A percentile compares a stretch with the other conserved stretches of the same genome.
Evolutionary conservation across 1,140 invertebrate species (phyloP).

Genomic region (Teleogryllus occipitalis): DNA sequence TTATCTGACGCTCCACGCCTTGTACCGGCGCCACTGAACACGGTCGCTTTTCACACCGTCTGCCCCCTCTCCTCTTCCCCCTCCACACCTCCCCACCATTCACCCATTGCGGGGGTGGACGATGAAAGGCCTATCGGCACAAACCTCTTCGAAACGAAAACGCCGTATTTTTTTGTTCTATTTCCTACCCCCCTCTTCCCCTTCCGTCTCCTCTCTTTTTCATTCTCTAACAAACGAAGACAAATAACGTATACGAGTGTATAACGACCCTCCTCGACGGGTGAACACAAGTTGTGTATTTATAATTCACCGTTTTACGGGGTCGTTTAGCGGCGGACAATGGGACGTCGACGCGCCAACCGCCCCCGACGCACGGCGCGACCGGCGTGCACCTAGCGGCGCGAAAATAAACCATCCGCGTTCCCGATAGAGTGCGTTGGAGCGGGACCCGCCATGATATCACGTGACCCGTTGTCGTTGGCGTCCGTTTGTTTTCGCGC

Average conservation of each 20-base stretch:
- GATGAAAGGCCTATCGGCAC: no score
- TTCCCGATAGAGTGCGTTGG: not conserved
- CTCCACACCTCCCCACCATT: not conserved
- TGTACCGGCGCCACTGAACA: not conserved
- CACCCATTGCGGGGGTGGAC: not conserved
- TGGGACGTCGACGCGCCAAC: not conserved
- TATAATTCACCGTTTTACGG: not conserved
- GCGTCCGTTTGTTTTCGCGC: no score
- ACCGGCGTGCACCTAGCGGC: not conserved
- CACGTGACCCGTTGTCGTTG: not conserved
- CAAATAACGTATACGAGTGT: constrained; percentile 4
- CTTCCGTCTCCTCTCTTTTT: not conserved
- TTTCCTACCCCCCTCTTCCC: not conserved
- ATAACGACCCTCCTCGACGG: not conserved
- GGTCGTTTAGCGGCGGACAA: not conserved
- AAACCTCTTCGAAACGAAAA: not conserved
- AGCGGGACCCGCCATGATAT: not conserved
- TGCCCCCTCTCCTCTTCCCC: no score
- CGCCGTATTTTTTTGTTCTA: not conserved
- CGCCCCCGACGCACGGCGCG: no score
- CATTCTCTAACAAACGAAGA: constrained; percentile 4
- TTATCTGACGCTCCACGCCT: not conserved
- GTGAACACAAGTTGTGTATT: not conserved
- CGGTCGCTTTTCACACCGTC: not conserved
- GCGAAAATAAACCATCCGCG: not conserved